Conservation (phyloP, 1,140 invertebrate genomes). For the Zaprionus inermis region DNA sequence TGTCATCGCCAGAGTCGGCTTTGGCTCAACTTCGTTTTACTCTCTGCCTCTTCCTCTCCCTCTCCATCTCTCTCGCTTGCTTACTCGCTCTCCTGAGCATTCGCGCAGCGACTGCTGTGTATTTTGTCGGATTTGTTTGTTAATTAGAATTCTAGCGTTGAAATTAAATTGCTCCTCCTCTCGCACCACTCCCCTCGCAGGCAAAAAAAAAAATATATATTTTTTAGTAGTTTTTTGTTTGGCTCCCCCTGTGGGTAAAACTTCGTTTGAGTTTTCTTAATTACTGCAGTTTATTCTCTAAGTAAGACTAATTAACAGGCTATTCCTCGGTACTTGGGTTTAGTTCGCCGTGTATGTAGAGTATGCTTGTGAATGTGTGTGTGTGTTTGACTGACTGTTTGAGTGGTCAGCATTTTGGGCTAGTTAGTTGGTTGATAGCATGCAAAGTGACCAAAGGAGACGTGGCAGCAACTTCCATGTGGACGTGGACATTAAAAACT, state of each 20-base stretch:
- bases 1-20: conserved; percentile 29
- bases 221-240: conserved; percentile 58
- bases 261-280: conserved; percentile 57
- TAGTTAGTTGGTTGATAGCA: conserved; percentile 45
- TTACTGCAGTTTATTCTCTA: conserved; percentile 84
- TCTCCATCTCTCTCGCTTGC: background rate
- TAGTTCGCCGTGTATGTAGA: conserved; percentile 7
- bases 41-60: conserved; percentile 13
- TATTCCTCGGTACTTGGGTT: conserved; percentile 66
- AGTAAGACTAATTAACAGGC: conserved; percentile 84
- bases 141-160: conserved; percentile 83
- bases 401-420: conserved; percentile 65
- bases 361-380: background rate
- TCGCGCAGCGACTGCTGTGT: conserved; percentile 57
- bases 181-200: background rate
- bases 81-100: conserved; percentile 20
- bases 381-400: conserved; percentile 16
- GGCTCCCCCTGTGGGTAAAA: conserved; percentile 29
- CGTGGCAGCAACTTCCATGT: conserved; percentile 12
- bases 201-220: conserved; percentile 4
- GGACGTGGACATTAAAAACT: conserved; percentile 16
- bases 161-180: conserved; percentile 64
- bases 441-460: conserved; percentile 32
- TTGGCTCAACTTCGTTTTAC: conserved; percentile 5
- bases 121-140: conserved; percentile 82